Evolutionary conservation across 2,797 vertebrate species (phyloP).

Genomic region (Fistularia tabacaria): DNA sequence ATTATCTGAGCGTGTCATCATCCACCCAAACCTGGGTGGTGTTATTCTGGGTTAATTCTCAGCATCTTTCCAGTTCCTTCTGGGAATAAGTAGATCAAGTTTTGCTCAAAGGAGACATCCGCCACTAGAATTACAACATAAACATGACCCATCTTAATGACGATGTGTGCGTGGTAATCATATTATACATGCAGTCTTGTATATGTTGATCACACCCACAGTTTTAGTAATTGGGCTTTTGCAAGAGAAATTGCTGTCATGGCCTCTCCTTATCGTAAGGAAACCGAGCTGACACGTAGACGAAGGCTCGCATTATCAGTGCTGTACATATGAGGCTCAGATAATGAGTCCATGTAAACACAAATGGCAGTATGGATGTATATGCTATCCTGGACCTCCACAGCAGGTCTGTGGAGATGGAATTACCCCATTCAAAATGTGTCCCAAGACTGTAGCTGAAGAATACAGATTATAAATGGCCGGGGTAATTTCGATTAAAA

Average conservation of each 20-base stretch:
- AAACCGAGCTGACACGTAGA: no score
- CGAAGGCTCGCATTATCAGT: conserved; percentile 8
- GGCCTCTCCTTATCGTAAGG: no score
- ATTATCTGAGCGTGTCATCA: conserved; percentile 14
- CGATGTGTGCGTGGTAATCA: no score
- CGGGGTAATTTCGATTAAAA: background rate
- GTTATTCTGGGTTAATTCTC: background rate
- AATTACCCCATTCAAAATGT: background rate
- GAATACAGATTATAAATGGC: background rate
- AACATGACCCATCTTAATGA: no score
- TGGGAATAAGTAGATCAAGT: no score
- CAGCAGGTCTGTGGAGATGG: conserved; percentile 9
- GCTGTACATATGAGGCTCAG: conserved; percentile 19
- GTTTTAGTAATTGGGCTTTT: no score
- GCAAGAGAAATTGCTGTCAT: no score
- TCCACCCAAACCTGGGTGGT: conserved; percentile 14
- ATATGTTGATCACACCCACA: background rate
- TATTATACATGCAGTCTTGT: conserved; percentile 2
- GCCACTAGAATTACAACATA: no score
- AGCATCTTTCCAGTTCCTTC: no score
- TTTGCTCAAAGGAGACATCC: no score
- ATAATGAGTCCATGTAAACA: conserved; percentile 61
- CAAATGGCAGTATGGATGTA: conserved; percentile 30
- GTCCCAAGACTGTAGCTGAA: no score
- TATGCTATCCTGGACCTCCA: conserved; percentile 18